A percentile compares a stretch with the other conserved stretches of the same genome.
These are phyloP conservation scores for Drosophila obscura DNA, from an alignment of 1,140 invertebrate species.

Conservation along the genomic window DNA sequence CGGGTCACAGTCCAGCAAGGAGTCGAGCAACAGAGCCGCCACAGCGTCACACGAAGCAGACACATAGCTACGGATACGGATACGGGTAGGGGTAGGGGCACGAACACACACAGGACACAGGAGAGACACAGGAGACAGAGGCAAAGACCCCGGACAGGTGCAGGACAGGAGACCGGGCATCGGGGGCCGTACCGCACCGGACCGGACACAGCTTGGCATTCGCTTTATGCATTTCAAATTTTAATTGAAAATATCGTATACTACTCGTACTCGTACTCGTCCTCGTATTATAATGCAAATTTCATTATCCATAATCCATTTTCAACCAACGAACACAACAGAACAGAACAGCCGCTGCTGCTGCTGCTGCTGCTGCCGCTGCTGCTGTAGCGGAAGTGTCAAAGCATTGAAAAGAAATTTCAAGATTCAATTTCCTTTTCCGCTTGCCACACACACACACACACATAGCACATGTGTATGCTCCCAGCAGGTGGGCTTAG, in stretches of 20 bases:
- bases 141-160: background rate
- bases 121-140: background rate
- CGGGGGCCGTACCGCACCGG: background rate
- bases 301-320: slow-evolving; percentile 59
- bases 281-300: slow-evolving; percentile 27
- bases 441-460: slow-evolving; percentile 36
- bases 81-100: background rate
- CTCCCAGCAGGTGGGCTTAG: slow-evolving; percentile 27
- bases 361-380: background rate
- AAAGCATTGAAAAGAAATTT: slow-evolving; percentile 39
- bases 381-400: slow-evolving; percentile 37
- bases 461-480: background rate
- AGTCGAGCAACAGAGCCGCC: background rate
- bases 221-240: slow-evolving; percentile 34
- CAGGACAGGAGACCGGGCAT: background rate
- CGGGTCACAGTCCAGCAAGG: slow-evolving; percentile 17
- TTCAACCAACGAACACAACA: slow-evolving; percentile 12
- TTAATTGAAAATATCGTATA: slow-evolving; percentile 48
- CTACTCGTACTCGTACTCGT: too few relatives aligned
- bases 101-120: background rate
- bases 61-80: too few relatives aligned
- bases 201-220: slow-evolving; percentile 8
- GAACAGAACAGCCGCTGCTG: background rate
- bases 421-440: slow-evolving; percentile 71
- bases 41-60: background rate